Evolutionary conservation across 1,140 invertebrate species (phyloP).

Genomic region (Calephelis virginiensis): DNA sequence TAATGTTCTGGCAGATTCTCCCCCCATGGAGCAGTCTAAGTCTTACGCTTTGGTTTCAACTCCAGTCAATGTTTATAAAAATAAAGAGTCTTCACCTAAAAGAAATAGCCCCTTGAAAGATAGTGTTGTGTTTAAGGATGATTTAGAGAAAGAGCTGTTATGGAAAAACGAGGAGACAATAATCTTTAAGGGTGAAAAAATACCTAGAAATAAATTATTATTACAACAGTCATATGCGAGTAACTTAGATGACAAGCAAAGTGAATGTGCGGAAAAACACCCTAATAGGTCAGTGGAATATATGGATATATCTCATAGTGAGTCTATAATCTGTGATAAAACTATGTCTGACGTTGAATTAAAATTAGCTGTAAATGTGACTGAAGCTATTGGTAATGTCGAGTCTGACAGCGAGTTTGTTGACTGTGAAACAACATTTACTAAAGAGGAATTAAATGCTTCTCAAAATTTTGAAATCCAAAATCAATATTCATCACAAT

Average conservation of each 20-base stretch:
- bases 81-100: conserved; percentile 41
- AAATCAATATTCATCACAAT: not conserved
- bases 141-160: conserved; percentile 59
- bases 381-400: conserved; percentile 6
- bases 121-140: conserved; percentile 61
- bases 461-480: conserved; percentile 5
- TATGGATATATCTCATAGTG: conserved; percentile 62
- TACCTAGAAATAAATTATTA: conserved; percentile 61
- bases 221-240: conserved; percentile 33
- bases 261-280: conserved; percentile 19
- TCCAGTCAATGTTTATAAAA: conserved; percentile 42
- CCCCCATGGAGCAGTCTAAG: not conserved
- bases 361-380: conserved; percentile 23
- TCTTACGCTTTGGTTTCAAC: conserved; percentile 40
- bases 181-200: conserved; percentile 62
- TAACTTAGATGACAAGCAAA: conserved; percentile 19
- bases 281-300: conserved; percentile 49
- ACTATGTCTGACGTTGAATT: conserved; percentile 33
- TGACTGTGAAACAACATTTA: conserved; percentile 66
- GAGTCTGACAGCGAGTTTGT: conserved; percentile 66
- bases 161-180: conserved; percentile 70
- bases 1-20: conserved; percentile 8
- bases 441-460: conserved; percentile 19
- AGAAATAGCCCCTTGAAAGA: conserved; percentile 59
- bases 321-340: conserved; percentile 41